Evolutionary conservation across 1,140 invertebrate species (phyloP).

Genomic region (Psilanteris sp.): DNA sequence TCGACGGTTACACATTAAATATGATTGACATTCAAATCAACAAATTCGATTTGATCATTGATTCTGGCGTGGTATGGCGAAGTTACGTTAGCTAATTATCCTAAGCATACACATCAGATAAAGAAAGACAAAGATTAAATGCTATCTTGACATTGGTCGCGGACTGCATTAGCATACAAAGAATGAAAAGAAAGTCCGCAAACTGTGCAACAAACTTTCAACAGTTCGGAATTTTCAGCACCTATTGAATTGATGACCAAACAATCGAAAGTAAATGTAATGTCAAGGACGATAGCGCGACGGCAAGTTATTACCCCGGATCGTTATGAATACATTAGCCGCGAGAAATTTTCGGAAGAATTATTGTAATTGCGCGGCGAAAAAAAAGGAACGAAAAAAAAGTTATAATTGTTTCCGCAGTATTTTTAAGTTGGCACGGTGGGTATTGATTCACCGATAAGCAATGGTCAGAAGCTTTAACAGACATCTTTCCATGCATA

Average conservation of each 20-base stretch:
- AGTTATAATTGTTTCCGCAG: slow-evolving; percentile 52
- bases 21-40: no score
- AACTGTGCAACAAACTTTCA: slow-evolving; percentile 24
- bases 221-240: slow-evolving; percentile 14
- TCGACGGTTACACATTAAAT: no score
- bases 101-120: slow-evolving; percentile 51
- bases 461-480: slow-evolving; percentile 59
- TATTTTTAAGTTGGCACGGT: slow-evolving; percentile 32
- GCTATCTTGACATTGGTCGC: slow-evolving; percentile 43
- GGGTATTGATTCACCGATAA: slow-evolving; percentile 60
- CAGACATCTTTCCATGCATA: slow-evolving; percentile 71
- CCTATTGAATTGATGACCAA: slow-evolving; percentile 1
- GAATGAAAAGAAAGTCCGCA: slow-evolving; percentile 49
- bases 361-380: slow-evolving; percentile 36
- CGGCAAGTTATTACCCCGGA: slow-evolving; percentile 27
- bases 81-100: slow-evolving; percentile 37
- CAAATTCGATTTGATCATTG: slow-evolving; percentile 22
- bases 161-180: slow-evolving; percentile 54
- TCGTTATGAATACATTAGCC: slow-evolving; percentile 21
- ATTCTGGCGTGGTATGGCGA: slow-evolving; percentile 1
- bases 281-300: slow-evolving; percentile 29
- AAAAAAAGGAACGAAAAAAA: slow-evolving; percentile 22
- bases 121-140: slow-evolving; percentile 23
- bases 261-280: slow-evolving; percentile 34
- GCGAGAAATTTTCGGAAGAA: slow-evolving; percentile 24